Evolutionary conservation across 2,113 vertebrate genomes (phyloP).

Genomic region (Pristiophorus japonicus): DNA sequence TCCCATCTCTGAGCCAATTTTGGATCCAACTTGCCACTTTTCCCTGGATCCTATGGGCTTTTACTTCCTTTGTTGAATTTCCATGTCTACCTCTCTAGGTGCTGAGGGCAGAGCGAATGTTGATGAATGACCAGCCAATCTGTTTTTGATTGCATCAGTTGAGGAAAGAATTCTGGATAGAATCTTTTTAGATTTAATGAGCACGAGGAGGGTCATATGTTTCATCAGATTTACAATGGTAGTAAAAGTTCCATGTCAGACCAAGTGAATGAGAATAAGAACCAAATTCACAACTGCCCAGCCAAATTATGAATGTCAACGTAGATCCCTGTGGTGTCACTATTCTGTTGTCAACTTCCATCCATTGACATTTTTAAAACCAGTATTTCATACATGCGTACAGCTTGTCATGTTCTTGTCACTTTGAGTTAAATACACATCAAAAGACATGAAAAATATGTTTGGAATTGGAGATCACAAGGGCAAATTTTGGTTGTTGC

Average conservation of each 20-base stretch:
- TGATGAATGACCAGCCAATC: too few relatives aligned
- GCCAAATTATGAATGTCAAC: neutral
- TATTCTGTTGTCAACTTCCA: neutral
- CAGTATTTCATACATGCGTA: neutral
- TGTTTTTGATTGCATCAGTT: too few relatives aligned
- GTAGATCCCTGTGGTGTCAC: neutral
- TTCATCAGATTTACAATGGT: neutral
- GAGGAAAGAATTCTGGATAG: neutral
- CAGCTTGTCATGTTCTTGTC: slow-evolving; percentile 17
- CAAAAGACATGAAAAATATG: neutral
- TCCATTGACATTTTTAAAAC: neutral
- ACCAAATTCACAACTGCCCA: neutral
- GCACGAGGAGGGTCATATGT: too few relatives aligned
- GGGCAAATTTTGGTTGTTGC: neutral
- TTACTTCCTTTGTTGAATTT: too few relatives aligned
- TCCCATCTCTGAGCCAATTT: too few relatives aligned
- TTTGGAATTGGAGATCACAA: neutral
- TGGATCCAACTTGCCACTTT: too few relatives aligned
- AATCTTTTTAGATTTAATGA: neutral
- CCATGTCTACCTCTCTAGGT: too few relatives aligned
- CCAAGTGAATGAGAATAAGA: neutral
- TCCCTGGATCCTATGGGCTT: too few relatives aligned
- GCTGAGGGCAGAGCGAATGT: too few relatives aligned
- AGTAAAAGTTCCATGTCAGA: neutral
- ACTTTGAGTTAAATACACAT: slow-evolving; percentile 11